Evolutionary conservation across 2,888 invertebrate species (phyloP).

Genomic region (Lasioglossum malachurum): DNA sequence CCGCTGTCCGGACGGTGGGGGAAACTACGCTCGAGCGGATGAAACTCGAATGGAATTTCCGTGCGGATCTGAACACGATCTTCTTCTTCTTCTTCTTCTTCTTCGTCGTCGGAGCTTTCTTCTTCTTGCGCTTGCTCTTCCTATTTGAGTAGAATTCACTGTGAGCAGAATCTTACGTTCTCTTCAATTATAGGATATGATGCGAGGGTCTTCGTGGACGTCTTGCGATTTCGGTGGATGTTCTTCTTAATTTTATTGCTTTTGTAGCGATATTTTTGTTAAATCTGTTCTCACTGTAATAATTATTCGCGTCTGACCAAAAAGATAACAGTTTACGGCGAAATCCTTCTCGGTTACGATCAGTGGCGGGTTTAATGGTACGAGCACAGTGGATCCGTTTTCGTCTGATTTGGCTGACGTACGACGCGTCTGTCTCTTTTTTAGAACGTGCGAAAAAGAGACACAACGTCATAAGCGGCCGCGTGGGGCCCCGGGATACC

Average conservation of each 20-base stretch:
- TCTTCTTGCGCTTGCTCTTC: neutral
- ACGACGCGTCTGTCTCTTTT: no score
- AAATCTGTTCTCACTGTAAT: neutral
- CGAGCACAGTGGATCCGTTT: no score
- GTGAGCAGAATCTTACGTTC: neutral
- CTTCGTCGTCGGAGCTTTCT: neutral
- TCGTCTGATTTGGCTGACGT: no score
- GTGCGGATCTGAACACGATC: slow-evolving; percentile 56
- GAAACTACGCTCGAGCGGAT: slow-evolving; percentile 38
- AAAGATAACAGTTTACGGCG: neutral
- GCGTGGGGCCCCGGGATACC: no score
- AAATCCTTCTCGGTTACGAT: neutral
- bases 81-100: neutral
- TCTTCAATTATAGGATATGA: neutral
- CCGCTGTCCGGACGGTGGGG: slow-evolving; percentile 13
- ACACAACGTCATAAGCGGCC: no score
- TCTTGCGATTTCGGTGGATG: neutral
- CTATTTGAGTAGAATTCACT: neutral
- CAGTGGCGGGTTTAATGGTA: no score
- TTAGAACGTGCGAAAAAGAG: no score
- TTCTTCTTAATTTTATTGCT: neutral
- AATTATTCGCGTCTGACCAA: neutral
- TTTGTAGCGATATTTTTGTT: neutral
- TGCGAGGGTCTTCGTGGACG: neutral
- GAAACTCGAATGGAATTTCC: slow-evolving; percentile 70